phyloP scores from a whole-genome alignment of 2,797 vertebrate genomes.

The Acanthurus tractus region DNA sequence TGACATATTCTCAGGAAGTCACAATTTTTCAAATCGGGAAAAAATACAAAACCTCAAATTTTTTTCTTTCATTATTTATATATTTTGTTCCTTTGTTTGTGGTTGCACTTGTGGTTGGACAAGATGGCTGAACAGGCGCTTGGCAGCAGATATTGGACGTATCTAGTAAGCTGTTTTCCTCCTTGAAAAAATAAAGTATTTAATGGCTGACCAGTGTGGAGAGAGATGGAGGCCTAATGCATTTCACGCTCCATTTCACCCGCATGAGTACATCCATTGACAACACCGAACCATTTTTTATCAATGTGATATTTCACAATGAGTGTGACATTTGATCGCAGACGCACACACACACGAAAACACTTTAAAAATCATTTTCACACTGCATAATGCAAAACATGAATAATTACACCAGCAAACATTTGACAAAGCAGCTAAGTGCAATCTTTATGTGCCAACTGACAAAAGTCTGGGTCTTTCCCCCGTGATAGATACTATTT shows the following conservation, averaged over 20 bases:
- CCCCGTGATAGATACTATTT: conserved; percentile 88
- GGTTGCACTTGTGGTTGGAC: conserved; percentile 26
- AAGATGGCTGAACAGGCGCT: conserved; percentile 23
- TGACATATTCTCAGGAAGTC: not conserved
- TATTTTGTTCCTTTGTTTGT: not conserved
- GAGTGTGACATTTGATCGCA: conserved; percentile 63
- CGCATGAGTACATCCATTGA: conserved; percentile 61
- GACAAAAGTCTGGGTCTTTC: conserved; percentile 45
- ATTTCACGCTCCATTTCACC: conserved; percentile 71
- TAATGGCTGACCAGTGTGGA: conserved; percentile 65
- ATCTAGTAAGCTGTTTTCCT: conserved; percentile 56
- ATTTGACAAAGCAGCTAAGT: conserved; percentile 50
- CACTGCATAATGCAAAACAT: conserved; percentile 43
- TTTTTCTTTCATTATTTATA: conserved; percentile 20
- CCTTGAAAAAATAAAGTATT: conserved; percentile 65
- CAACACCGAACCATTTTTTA: conserved; percentile 62
- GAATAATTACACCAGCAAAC: conserved; percentile 44
- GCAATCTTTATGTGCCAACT: conserved; percentile 56
- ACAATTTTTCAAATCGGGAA: conserved; percentile 10
- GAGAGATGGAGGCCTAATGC: conserved; percentile 65
- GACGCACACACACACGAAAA: not conserved
- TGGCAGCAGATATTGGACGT: conserved; percentile 47
- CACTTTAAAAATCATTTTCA: conserved; percentile 37
- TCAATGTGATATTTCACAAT: conserved; percentile 67
- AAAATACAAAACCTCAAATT: not conserved